Conservation (phyloP, 2,113 vertebrate genomes). For the Channa argus region DNA sequence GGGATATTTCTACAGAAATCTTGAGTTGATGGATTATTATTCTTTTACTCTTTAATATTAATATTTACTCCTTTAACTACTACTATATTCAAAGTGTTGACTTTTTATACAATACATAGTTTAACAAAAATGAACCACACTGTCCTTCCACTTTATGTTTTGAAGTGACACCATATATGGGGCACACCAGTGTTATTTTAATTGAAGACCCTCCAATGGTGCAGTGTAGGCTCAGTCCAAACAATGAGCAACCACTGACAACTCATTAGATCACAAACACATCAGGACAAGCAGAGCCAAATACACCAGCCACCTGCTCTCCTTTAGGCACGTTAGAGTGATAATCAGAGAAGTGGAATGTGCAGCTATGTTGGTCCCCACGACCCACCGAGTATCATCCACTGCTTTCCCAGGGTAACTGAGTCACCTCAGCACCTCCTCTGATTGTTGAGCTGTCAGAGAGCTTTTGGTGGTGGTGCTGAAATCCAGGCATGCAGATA, state of each 20-base stretch:
- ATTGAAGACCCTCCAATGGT: conserved; percentile 53
- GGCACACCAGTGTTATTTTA: conserved; percentile 66
- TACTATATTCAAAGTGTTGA: neutral
- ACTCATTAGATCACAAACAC: conserved; percentile 68
- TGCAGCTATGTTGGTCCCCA: conserved; percentile 34
- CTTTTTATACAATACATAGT: neutral
- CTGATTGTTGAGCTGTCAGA: conserved; percentile 50
- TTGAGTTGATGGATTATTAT: conserved; percentile 10
- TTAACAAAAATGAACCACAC: conserved; percentile 11
- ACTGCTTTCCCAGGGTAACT: conserved; percentile 43
- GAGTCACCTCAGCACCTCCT: conserved; percentile 31
- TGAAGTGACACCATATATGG: conserved; percentile 47
- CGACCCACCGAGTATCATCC: conserved; percentile 21
- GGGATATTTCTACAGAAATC: conserved; percentile 25
- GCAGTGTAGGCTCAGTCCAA: conserved; percentile 51
- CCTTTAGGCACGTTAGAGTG: conserved; percentile 51
- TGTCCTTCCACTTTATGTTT: conserved; percentile 22
- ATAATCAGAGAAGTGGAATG: conserved; percentile 46
- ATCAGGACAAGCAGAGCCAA: conserved; percentile 47
- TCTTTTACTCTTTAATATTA: conserved; percentile 16
- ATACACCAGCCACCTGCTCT: conserved; percentile 38
- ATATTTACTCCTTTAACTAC: conserved; percentile 13
- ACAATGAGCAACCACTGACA: conserved; percentile 59
- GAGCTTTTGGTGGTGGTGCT: conserved; percentile 27
- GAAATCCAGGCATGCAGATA: conserved; percentile 46